Evolutionary conservation across 2,113 vertebrate species (phyloP).

Genomic region (Pyxicephalus adspersus): DNA sequence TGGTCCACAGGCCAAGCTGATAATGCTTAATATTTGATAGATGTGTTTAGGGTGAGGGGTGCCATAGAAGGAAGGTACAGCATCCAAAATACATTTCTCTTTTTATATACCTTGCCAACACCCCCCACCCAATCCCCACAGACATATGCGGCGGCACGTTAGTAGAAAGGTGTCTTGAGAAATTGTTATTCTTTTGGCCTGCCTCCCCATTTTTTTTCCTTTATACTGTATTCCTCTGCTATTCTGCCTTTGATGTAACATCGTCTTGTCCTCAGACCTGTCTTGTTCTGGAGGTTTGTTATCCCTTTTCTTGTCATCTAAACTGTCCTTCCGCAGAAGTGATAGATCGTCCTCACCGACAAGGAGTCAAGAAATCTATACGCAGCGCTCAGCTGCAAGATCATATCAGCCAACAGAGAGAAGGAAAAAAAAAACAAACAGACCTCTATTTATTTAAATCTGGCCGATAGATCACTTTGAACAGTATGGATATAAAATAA

Average conservation of each 20-base stretch:
- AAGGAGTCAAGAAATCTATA: slow-evolving; percentile 18
- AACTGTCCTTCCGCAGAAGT: background rate
- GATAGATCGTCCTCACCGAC: slow-evolving; percentile 3
- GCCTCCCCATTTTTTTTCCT: background rate
- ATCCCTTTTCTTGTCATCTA: slow-evolving; percentile 39
- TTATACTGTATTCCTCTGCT: slow-evolving; percentile 3
- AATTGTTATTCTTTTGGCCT: too few species aligned
- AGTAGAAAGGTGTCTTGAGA: background rate
- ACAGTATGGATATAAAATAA: background rate
- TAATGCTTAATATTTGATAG: slow-evolving; percentile 33
- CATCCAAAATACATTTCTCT: slow-evolving; percentile 9
- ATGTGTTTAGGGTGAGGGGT: background rate
- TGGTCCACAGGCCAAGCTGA: too few species aligned
- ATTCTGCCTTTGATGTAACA: slow-evolving; percentile 12
- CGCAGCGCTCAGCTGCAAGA: background rate
- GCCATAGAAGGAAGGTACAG: background rate
- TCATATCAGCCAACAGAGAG: slow-evolving; percentile 22
- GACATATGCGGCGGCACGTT: background rate
- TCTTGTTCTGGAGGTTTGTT: slow-evolving; percentile 33
- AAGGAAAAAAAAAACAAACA: background rate
- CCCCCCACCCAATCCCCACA: background rate
- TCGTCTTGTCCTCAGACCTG: slow-evolving; percentile 35
- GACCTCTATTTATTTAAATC: slow-evolving; percentile 42
- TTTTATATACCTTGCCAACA: too few species aligned
- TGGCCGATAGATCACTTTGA: background rate